These are phyloP conservation scores for Dicrurus megarhynchus DNA, from an alignment of 2,113 vertebrate species.

Conservation along the genomic window DNA sequence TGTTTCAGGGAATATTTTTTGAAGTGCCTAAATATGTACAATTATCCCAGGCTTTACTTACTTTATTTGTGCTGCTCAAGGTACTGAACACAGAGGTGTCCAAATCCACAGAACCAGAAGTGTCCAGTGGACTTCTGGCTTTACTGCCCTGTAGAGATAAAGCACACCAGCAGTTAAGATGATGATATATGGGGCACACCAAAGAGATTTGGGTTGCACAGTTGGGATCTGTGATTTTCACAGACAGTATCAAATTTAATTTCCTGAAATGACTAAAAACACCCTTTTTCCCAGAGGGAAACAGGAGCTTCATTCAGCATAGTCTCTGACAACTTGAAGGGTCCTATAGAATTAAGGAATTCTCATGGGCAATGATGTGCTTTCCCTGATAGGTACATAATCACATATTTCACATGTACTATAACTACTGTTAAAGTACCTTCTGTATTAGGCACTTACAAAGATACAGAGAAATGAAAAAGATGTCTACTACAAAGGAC, in stretches of 20 bases:
- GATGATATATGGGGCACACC: not conserved
- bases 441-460: not conserved
- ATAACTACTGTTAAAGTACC: not conserved
- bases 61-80: constrained; percentile 73
- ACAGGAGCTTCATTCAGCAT: not conserved
- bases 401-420: not conserved
- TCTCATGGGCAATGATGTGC: not conserved
- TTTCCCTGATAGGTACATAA: not conserved
- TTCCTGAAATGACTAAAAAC: not conserved
- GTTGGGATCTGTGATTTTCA: not conserved
- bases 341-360: not conserved
- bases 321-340: not conserved
- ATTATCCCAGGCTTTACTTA: constrained; percentile 38
- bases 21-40: not conserved
- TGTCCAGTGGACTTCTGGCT: constrained; percentile 77
- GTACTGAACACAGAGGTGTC: constrained; percentile 73
- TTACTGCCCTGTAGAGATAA: constrained; percentile 79
- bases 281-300: not conserved
- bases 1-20: not conserved
- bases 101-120: constrained; percentile 68
- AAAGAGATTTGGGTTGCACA: not conserved
- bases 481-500: not conserved
- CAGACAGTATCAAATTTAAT: not conserved
- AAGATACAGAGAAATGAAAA: not conserved
- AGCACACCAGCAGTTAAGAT: not conserved